Evolutionary conservation across 1,140 invertebrate genomes (phyloP).

Genomic region (Thaumatotibia leucotreta): DNA sequence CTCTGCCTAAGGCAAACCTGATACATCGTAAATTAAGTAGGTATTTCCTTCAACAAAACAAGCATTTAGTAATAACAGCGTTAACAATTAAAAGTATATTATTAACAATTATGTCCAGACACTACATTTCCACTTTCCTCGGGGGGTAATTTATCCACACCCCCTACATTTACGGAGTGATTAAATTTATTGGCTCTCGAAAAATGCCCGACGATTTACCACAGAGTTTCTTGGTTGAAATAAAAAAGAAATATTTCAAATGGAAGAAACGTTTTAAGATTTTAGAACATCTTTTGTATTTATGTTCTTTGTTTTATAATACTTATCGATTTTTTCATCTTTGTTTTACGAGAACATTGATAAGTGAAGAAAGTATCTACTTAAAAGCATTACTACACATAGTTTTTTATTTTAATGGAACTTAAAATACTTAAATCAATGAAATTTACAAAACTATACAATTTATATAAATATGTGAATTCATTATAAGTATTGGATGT

Average conservation of each 20-base stretch:
- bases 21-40: no score
- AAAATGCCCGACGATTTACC: neutral
- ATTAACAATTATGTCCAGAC: neutral
- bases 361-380: no score
- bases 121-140: neutral
- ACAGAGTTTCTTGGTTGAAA: neutral
- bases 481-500: no score
- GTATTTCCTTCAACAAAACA: no score
- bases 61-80: neutral
- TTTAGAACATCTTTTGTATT: neutral
- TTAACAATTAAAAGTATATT: neutral
- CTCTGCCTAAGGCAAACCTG: no score
- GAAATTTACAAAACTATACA: no score
- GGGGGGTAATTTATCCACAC: neutral
- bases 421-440: no score
- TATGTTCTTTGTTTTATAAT: neutral
- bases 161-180: neutral
- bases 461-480: no score
- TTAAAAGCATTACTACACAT: no score
- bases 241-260: neutral
- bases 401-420: no score
- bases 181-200: neutral
- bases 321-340: no score
- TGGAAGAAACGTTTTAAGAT: neutral
- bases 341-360: no score